phyloP scores from a whole-genome alignment of 2,888 invertebrate species.

The Brachyptera risi region DNA sequence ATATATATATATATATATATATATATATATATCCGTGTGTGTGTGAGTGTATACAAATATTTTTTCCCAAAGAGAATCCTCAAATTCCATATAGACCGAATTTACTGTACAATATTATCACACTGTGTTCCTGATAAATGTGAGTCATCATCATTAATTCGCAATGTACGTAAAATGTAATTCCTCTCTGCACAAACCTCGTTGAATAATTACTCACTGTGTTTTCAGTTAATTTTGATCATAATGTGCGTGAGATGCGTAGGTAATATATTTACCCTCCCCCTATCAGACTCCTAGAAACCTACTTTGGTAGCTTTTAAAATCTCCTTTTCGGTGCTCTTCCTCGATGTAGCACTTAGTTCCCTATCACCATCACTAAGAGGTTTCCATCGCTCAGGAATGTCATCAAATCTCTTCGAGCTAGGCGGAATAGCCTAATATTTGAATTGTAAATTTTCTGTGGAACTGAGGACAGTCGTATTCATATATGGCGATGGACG shows the following conservation, averaged over 20 bases:
- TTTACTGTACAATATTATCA: too few species aligned
- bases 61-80: too few species aligned
- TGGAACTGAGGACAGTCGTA: too few species aligned
- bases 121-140: too few species aligned
- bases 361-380: background rate
- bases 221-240: constrained; percentile 9
- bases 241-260: background rate
- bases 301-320: constrained; percentile 3
- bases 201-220: background rate
- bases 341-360: background rate
- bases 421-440: background rate
- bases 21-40: too few species aligned
- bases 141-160: too few species aligned
- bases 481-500: too few species aligned
- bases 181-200: background rate
- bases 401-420: background rate
- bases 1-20: too few species aligned
- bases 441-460: constrained; percentile 12
- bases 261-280: constrained; percentile 2
- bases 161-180: too few species aligned
- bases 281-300: background rate
- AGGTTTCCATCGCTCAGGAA: constrained; percentile 7
- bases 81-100: too few species aligned
- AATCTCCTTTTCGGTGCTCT: background rate
- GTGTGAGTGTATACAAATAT: too few species aligned